Percentiles rank a stretch among this genome's conserved stretches.
Conservation (phyloP, 2,797 vertebrate species). For the Sarcophilus harrisii region DNA sequence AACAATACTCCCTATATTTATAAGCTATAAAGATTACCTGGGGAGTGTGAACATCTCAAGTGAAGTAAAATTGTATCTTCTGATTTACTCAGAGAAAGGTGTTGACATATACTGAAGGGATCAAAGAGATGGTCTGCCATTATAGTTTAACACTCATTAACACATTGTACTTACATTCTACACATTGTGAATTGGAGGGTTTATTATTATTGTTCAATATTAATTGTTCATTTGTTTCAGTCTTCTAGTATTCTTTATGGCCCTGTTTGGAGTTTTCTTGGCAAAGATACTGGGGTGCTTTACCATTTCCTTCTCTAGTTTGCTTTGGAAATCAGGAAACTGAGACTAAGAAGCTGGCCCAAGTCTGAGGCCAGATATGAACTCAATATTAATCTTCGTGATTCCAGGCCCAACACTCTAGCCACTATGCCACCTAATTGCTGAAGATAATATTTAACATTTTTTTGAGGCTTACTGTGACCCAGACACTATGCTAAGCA, state of each 20-base stretch:
- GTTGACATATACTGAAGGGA: not conserved
- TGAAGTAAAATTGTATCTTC: not conserved
- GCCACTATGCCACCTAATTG: not conserved
- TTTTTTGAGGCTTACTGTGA: not conserved
- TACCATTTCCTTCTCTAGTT: not conserved
- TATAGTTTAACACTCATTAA: not conserved
- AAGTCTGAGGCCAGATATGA: not conserved
- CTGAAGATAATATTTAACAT: not conserved
- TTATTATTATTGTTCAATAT: not conserved
- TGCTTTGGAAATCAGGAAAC: not conserved
- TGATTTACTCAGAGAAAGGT: not conserved
- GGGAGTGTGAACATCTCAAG: not conserved
- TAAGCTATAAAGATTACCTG: not conserved
- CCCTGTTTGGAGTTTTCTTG: not conserved
- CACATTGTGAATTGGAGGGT: not conserved
- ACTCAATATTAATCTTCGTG: not conserved
- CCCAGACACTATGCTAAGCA: not conserved
- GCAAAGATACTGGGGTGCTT: not conserved
- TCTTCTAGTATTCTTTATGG: not conserved
- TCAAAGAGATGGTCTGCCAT: not conserved
- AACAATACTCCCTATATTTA: not conserved
- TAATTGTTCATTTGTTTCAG: not conserved
- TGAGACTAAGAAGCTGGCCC: not conserved
- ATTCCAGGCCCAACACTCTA: rapidly evolving
- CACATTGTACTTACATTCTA: not conserved